A percentile compares a stretch with the other conserved stretches of the same genome.
Evolutionary conservation across 2,113 vertebrate species (phyloP).

Genomic region (Beaufortia kweichowensis): DNA sequence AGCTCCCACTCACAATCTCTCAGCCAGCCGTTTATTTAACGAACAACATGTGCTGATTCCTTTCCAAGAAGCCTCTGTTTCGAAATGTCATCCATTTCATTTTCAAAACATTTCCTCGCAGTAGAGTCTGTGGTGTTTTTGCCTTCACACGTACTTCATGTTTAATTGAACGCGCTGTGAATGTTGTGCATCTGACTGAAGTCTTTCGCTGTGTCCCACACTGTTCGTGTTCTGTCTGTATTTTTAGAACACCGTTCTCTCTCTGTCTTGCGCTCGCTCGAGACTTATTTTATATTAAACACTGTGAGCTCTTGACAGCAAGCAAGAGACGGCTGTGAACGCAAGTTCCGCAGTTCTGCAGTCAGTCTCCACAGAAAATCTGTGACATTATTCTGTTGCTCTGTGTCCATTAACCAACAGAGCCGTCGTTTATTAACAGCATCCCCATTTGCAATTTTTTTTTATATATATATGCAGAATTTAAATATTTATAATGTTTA

Average conservation of each 20-base stretch:
- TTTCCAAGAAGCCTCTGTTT: background rate
- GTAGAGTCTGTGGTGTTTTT: background rate
- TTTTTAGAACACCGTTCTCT: slow-evolving; percentile 35
- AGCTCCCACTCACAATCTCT: background rate
- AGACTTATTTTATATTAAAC: background rate
- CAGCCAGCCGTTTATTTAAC: background rate
- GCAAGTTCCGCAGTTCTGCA: too few species aligned
- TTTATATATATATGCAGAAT: too few species aligned
- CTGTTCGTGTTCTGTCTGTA: background rate
- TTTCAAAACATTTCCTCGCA: background rate
- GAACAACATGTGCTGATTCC: background rate
- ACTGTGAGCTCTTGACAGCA: too few species aligned
- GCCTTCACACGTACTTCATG: background rate
- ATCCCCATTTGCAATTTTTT: too few species aligned
- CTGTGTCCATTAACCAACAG: too few species aligned
- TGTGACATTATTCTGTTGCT: too few species aligned
- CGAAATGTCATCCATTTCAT: slow-evolving; percentile 7
- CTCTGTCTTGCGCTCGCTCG: background rate
- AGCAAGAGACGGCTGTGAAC: too few species aligned
- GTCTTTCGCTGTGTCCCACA: slow-evolving; percentile 9
- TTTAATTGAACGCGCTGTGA: slow-evolving; percentile 9
- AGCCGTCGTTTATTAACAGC: too few species aligned
- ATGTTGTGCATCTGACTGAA: background rate
- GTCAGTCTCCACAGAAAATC: too few species aligned
- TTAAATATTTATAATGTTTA: too few species aligned